Percentiles rank a stretch among this genome's conserved stretches.
These are phyloP conservation scores for Monoplex corrugatus DNA, from an alignment of 2,888 invertebrate species.

Conservation along the genomic window DNA sequence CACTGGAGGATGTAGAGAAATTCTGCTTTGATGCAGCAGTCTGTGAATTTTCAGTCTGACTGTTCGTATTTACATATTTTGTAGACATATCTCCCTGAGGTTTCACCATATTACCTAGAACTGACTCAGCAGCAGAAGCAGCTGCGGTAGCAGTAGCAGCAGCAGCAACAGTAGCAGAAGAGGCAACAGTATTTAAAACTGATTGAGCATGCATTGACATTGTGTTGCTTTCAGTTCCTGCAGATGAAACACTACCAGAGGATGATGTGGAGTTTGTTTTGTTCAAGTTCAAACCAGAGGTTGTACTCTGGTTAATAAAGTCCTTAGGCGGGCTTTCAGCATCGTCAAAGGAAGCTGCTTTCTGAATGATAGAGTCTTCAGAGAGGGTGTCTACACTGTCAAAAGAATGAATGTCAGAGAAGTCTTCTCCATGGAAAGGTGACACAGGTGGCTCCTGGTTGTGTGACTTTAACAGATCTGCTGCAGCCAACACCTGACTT, in stretches of 20 bases:
- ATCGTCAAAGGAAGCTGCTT: constrained; percentile 7
- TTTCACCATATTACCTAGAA: neutral
- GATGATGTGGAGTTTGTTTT: neutral
- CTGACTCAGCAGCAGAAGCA: neutral
- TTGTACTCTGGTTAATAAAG: constrained; percentile 45
- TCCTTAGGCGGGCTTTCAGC: constrained; percentile 48
- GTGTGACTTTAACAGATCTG: constrained; percentile 28
- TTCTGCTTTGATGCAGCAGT: constrained; percentile 37
- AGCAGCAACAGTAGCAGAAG: neutral
- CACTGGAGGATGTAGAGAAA: constrained; percentile 35
- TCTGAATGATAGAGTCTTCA: constrained; percentile 51
- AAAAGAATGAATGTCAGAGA: constrained; percentile 18
- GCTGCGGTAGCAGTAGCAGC: constrained; percentile 13
- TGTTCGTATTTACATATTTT: neutral
- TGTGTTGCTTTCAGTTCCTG: neutral
- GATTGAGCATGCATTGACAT: neutral
- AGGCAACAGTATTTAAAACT: neutral
- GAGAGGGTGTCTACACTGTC: constrained; percentile 41
- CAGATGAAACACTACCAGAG: neutral
- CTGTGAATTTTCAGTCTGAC: neutral
- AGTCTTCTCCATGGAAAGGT: neutral
- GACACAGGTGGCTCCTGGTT: neutral
- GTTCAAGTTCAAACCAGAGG: neutral
- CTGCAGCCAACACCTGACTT: constrained; percentile 50
- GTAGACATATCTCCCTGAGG: neutral